A percentile compares a stretch with the other conserved stretches of the same genome.
These are phyloP conservation scores for Automeris io DNA, from an alignment of 2,888 invertebrate genomes.

Conservation along the genomic window DNA sequence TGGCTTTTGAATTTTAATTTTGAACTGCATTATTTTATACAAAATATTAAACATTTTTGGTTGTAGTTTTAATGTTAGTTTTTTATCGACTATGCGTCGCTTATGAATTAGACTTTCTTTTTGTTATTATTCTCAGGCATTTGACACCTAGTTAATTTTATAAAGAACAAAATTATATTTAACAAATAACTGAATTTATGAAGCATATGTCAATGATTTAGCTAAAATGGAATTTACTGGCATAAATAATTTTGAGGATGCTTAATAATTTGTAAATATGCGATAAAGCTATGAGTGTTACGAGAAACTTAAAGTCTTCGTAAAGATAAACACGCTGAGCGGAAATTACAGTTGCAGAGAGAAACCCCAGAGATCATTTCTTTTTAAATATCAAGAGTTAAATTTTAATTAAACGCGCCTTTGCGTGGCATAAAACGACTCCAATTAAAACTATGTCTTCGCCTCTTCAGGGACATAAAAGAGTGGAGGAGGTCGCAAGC, in stretches of 20 bases:
- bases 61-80: no score
- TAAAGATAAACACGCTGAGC: conserved; percentile 18
- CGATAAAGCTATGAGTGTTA: background rate
- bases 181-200: no score
- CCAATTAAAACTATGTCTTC: conserved; percentile 73
- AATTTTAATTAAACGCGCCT: conserved; percentile 66
- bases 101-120: no score
- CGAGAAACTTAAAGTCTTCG: conserved; percentile 10
- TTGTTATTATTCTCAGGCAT: no score
- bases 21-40: no score
- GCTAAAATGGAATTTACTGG: no score
- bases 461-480: conserved; percentile 50
- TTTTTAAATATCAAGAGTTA: conserved; percentile 58
- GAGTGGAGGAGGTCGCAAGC: conserved; percentile 41
- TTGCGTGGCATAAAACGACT: conserved; percentile 58
- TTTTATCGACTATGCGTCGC: no score
- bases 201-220: no score
- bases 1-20: conserved; percentile 3
- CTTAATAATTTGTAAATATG: conserved; percentile 1
- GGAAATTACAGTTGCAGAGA: conserved; percentile 37
- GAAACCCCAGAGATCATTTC: conserved; percentile 36
- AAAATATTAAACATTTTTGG: no score
- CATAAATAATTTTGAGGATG: no score
- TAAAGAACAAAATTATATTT: no score
- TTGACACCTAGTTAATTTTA: no score